phyloP scores from a whole-genome alignment of 2,113 vertebrate species.

The Pimephales promelas region DNA sequence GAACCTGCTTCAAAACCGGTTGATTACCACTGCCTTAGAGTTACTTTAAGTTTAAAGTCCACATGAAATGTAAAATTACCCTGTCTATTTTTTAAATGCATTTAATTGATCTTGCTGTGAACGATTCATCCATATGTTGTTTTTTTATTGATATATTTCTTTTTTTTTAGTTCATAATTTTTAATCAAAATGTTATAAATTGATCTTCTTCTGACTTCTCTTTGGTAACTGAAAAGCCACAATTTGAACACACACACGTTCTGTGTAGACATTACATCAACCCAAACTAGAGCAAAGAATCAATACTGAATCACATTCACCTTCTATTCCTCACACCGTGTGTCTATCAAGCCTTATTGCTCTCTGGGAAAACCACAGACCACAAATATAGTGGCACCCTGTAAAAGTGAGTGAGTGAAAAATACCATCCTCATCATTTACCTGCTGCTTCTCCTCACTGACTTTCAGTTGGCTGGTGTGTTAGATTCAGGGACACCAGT shows the following conservation, averaged over 20 bases:
- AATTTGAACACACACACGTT: neutral
- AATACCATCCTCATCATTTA: constrained; percentile 15
- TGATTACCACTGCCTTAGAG: neutral
- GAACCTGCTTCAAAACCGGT: neutral
- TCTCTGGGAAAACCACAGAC: constrained; percentile 8
- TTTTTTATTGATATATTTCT: neutral
- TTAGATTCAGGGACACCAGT: neutral
- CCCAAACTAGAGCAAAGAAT: constrained; percentile 2
- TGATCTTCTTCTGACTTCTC: no score
- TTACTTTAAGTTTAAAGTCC: neutral
- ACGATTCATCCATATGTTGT: neutral
- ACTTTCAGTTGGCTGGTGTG: neutral
- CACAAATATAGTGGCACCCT: neutral
- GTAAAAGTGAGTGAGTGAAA: neutral
- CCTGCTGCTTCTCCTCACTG: neutral
- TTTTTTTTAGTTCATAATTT: neutral
- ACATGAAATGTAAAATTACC: neutral
- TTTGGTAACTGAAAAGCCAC: no score
- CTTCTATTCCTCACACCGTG: neutral
- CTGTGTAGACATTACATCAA: neutral
- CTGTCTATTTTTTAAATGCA: neutral
- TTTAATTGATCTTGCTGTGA: neutral
- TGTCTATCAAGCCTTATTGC: neutral
- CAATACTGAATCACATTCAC: constrained; percentile 15
- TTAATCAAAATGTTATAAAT: neutral